Evolutionary conservation across 2,888 invertebrate species (phyloP).

Genomic region (Periphyllus acericola): DNA sequence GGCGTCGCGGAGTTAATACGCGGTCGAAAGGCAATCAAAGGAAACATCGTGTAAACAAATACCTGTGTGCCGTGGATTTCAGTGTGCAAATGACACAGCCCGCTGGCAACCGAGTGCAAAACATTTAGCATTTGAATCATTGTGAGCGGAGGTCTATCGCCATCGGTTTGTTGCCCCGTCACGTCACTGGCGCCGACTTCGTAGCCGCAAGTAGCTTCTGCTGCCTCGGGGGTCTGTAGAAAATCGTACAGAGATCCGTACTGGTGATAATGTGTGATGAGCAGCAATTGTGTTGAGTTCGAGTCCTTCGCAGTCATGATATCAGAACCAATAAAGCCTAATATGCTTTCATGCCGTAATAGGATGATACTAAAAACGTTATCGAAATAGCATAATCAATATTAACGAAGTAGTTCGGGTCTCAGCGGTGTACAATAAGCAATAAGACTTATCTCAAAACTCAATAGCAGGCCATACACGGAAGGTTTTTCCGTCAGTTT

Average conservation of each 20-base stretch:
- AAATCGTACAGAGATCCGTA: constrained; percentile 93
- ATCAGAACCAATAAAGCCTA: constrained; percentile 95
- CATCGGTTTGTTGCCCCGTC: background rate
- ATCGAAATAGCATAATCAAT: constrained; percentile 22
- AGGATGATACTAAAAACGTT: constrained; percentile 80
- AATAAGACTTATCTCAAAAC: too few relatives aligned
- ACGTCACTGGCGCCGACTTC: background rate
- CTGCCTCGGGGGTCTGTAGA: constrained; percentile 70
- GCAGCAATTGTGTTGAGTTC: constrained; percentile 88
- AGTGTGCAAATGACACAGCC: constrained; percentile 91
- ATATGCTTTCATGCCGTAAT: constrained; percentile 89
- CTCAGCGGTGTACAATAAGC: too few relatives aligned
- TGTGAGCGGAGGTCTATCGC: constrained; percentile 73
- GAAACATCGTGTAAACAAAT: constrained; percentile 65
- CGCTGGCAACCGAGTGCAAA: constrained; percentile 84
- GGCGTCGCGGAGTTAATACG: background rate
- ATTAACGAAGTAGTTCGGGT: background rate
- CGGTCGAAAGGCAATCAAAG: background rate
- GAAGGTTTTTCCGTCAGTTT: too few relatives aligned
- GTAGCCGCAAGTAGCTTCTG: background rate
- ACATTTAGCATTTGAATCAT: constrained; percentile 85
- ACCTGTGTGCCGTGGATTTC: constrained; percentile 94
- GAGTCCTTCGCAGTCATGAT: constrained; percentile 87
- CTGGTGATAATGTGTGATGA: constrained; percentile 93
- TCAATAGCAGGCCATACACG: too few relatives aligned